Evolutionary conservation across 2,888 invertebrate species (phyloP), one percentile per base, ranked within the genome.

Genomic region (Acrobasis suavella): DNA sequence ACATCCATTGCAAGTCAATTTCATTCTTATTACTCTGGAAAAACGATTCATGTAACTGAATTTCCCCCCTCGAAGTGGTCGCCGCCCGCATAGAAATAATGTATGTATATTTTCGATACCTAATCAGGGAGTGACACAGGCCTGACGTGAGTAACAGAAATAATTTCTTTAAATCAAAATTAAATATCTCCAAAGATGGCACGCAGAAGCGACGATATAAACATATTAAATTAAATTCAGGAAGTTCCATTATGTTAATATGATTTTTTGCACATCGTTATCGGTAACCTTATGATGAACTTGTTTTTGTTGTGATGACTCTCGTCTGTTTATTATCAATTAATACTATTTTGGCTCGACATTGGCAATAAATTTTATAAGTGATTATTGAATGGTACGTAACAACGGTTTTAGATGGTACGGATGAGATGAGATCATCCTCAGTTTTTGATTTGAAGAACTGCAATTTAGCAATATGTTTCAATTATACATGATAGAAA

Each of bases 301-400:
- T 50, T 50, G 58, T 50, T 59, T 50, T 56, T 51, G 16, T 56
- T 50, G 32, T 16, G 49, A 59, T 15, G 58, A 37, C 58, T 49
- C 15, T 50, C 37, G 49, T 37, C 58, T 59, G 37, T 59, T 59
- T 50, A 50, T 59, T 50, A 37, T 50, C 58, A 59, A 59, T 59
- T 50, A 49, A 59, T 50, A 50, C 10, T 15, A 50, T 37, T 59
- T 42, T 1, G 56, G 37, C 58, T 50, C 50, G 58, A 37, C 50
- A 50, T 0, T 49, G 49, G 16, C 37, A 50, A 32, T 37, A 39
- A 39, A 39, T 55, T 14, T 15, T 9, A 10, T 39, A 15, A 32
- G 38, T 39, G 15, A 39, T 55, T 16, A 38, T 9, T 55, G 39
- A 55, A 17, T 17, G 50, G 46, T 46, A n/a, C 46, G 5, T 14